These are phyloP conservation scores for Axinella damicornis DNA, from an alignment of 37 sponge, comb jelly and placozoan genomes.

Conservation along the genomic window DNA sequence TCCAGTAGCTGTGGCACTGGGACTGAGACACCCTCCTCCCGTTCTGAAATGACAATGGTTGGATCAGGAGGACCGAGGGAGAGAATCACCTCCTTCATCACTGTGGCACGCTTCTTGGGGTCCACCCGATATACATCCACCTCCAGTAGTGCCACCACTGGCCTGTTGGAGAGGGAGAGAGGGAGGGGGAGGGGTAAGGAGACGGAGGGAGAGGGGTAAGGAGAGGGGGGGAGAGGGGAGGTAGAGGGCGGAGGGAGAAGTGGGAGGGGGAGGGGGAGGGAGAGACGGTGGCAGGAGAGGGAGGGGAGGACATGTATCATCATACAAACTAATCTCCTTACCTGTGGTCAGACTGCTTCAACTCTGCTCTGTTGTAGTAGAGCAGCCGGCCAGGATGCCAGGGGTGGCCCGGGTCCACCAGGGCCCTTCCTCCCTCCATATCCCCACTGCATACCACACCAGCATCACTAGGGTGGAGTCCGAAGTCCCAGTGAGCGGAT, in stretches of 20 bases:
- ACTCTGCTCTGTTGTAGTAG: constrained; percentile 94
- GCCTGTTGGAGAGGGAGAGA: constrained; percentile 51
- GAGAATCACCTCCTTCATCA: constrained; percentile 45
- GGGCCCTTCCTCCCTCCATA: constrained; percentile 21
- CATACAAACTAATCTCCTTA: constrained; percentile 25
- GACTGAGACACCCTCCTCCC: constrained; percentile 25
- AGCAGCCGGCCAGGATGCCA: constrained; percentile 90
- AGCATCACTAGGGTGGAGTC: constrained; percentile 63
- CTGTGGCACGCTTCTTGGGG: constrained; percentile 19
- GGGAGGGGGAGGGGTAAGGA: too few relatives aligned
- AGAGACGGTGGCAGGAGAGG: too few relatives aligned
- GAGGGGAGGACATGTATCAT: too few relatives aligned
- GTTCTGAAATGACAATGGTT: constrained; percentile 59
- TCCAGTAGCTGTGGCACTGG: constrained; percentile 36
- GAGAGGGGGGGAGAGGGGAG: not conserved
- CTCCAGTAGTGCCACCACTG: constrained; percentile 91
- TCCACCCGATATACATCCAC: constrained; percentile 81
- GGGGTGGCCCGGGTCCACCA: constrained; percentile 56
- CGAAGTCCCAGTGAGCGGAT: constrained; percentile 44
- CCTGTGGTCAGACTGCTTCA: constrained; percentile 99
- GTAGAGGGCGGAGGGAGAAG: not conserved
- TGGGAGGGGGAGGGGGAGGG: too few relatives aligned
- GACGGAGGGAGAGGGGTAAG: not conserved
- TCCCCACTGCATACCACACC: constrained; percentile 36
- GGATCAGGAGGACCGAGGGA: constrained; percentile 78